Evolutionary conservation across 1,140 invertebrate genomes (phyloP).

Genomic region (Acyrthosiphon pisum): DNA sequence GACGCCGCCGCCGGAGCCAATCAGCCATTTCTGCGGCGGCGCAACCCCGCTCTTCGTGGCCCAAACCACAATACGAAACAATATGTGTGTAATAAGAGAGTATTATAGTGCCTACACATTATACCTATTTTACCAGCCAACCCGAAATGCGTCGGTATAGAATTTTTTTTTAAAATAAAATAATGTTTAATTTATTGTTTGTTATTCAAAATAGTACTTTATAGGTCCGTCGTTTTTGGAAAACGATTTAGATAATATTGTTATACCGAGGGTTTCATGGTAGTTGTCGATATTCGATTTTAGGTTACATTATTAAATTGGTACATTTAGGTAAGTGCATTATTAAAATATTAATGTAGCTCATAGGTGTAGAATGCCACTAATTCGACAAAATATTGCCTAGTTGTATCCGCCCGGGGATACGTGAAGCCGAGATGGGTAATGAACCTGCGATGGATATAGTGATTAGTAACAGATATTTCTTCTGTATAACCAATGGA

Average conservation of each 20-base stretch:
- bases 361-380: too few species aligned
- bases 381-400: too few species aligned
- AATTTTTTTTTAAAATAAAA: neutral
- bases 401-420: too few species aligned
- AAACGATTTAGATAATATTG: neutral
- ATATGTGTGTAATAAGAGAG: neutral
- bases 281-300: neutral
- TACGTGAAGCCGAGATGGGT: too few species aligned
- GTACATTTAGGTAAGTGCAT: too few species aligned
- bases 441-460: neutral
- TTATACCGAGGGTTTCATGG: neutral
- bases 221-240: neutral
- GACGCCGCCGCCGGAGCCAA: slow-evolving; percentile 6
- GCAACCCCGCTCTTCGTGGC: neutral
- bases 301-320: neutral
- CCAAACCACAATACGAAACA: neutral
- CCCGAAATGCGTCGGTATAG: neutral
- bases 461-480: neutral
- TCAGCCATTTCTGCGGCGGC: slow-evolving; percentile 28
- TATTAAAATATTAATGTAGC: too few species aligned
- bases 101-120: too few species aligned
- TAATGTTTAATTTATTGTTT: neutral
- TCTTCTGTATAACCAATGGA: too few species aligned
- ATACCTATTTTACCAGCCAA: neutral
- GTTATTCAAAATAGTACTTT: neutral